A percentile compares a stretch with the other conserved stretches of the same genome.
phyloP scores from a whole-genome alignment of 1,140 invertebrate genomes.

The Sinella curviseta region DNA sequence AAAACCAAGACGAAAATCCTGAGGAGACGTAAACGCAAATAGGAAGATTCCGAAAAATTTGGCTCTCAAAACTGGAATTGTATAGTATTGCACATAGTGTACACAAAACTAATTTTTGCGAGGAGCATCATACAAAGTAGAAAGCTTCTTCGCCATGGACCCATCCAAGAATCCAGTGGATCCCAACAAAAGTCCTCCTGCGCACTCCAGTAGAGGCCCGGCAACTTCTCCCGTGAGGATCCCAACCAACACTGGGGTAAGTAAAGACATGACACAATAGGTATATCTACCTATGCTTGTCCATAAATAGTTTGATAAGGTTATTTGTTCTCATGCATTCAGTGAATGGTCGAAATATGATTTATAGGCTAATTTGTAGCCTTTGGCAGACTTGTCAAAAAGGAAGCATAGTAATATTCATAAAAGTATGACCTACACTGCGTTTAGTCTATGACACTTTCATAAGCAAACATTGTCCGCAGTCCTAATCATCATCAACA shows the following conservation, averaged over 20 bases:
- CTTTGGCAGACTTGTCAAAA: not conserved
- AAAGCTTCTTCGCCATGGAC: constrained; percentile 25
- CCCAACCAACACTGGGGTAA: not conserved
- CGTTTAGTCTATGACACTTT: too few species aligned
- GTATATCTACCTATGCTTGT: not conserved
- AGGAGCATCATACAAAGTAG: not conserved
- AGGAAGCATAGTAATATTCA: too few species aligned
- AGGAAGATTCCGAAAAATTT: not conserved
- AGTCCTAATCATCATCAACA: too few species aligned
- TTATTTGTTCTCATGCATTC: too few species aligned
- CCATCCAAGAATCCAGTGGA: constrained; percentile 40
- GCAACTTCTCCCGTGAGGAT: not conserved
- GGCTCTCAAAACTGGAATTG: not conserved
- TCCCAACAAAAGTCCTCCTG: constrained; percentile 17
- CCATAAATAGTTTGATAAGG: not conserved
- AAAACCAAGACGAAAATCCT: constrained; percentile 18
- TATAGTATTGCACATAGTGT: not conserved
- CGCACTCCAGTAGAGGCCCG: not conserved
- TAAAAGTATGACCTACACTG: too few species aligned
- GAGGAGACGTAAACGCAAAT: not conserved
- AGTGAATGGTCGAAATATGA: constrained; percentile 2
- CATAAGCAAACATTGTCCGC: too few species aligned
- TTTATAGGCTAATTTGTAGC: not conserved
- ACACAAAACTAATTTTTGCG: not conserved
- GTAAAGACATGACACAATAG: not conserved